Evolutionary conservation across 2,113 vertebrate genomes (phyloP).

Genomic region (Columbina picui): DNA sequence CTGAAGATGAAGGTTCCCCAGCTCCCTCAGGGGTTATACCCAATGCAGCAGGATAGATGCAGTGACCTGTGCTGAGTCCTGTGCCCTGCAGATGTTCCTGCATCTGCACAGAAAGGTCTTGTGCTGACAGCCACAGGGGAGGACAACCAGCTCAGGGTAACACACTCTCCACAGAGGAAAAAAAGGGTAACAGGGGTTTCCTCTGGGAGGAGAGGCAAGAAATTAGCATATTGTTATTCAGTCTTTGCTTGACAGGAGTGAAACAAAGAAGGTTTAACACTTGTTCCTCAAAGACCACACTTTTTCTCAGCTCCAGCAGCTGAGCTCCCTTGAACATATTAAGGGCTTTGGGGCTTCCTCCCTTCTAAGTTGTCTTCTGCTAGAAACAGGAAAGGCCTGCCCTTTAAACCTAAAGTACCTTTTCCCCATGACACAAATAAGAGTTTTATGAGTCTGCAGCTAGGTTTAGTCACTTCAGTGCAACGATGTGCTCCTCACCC

Average conservation of each 20-base stretch:
- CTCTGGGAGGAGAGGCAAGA: background rate
- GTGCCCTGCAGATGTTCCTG: background rate
- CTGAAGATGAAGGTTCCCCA: background rate
- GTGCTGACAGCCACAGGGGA: background rate
- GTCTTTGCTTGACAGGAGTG: background rate
- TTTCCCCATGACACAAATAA: background rate
- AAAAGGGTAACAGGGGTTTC: background rate
- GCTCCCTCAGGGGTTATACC: background rate
- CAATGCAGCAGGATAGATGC: background rate
- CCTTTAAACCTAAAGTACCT: background rate
- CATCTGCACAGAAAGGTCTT: background rate
- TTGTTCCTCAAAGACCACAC: background rate
- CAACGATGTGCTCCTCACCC: background rate
- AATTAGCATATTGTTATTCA: background rate
- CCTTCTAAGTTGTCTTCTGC: background rate
- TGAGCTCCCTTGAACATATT: background rate
- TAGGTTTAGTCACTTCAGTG: background rate
- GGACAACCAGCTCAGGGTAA: background rate
- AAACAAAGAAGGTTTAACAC: background rate
- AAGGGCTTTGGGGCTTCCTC: background rate
- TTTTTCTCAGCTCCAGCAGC: background rate
- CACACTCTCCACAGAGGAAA: background rate
- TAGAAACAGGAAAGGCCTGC: background rate
- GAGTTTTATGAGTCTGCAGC: background rate
- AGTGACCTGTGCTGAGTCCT: background rate